These are phyloP conservation scores for Slavum lentiscoides DNA, from an alignment of 2,888 invertebrate genomes.

Conservation along the genomic window DNA sequence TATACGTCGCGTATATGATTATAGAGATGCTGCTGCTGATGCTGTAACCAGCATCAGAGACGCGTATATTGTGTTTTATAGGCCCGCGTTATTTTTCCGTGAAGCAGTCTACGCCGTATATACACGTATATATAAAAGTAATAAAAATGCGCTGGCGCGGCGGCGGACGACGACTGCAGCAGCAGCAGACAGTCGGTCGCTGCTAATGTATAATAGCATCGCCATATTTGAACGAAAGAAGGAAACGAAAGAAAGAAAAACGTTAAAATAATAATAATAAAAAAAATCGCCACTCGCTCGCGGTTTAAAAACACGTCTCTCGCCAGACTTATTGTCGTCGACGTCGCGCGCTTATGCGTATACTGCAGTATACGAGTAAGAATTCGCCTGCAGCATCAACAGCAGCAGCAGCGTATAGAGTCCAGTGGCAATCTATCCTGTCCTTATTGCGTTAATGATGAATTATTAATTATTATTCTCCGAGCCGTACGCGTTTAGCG, in stretches of 20 bases:
- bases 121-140: too few species aligned
- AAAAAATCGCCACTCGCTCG: conserved; percentile 7
- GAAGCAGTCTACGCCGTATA: conserved; percentile 44
- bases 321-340: conserved; percentile 52
- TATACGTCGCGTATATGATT: too few species aligned
- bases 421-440: neutral
- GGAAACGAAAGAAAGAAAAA: neutral
- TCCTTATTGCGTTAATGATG: conserved; percentile 41
- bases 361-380: conserved; percentile 20
- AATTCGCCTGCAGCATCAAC: conserved; percentile 14
- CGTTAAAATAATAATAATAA: neutral
- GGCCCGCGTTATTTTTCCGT: conserved; percentile 37
- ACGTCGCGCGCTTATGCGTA: conserved; percentile 5
- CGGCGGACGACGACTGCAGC: conserved; percentile 11
- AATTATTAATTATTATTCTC: conserved; percentile 51
- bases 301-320: neutral
- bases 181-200: conserved; percentile 49
- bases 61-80: conserved; percentile 22
- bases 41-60: neutral
- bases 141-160: conserved; percentile 24
- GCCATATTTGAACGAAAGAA: conserved; percentile 41
- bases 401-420: neutral
- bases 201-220: conserved; percentile 21
- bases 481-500: conserved; percentile 8
- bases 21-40: too few species aligned